These are phyloP conservation scores for Rhagonycha lutea DNA, from an alignment of 2,888 invertebrate genomes.

Conservation along the genomic window DNA sequence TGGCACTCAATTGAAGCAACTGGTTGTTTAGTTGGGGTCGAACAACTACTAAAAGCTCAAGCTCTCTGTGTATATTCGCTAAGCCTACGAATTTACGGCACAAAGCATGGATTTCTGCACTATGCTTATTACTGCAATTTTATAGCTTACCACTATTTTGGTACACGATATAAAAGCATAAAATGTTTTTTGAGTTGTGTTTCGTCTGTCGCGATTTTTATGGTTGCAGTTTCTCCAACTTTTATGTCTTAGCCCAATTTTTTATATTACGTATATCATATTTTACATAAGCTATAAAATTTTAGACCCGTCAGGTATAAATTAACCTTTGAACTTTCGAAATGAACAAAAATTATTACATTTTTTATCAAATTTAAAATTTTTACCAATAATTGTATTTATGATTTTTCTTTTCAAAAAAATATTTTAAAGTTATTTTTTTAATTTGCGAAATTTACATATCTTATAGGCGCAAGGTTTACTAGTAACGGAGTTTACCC, in stretches of 20 bases:
- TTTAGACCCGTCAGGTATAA: not conserved
- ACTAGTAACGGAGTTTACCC: conserved; percentile 22
- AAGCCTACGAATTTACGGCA: conserved; percentile 25
- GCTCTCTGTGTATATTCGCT: conserved; percentile 24
- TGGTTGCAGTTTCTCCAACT: conserved; percentile 10
- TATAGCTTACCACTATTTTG: conserved; percentile 16
- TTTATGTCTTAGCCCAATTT: conserved; percentile 20
- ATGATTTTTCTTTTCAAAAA: not conserved
- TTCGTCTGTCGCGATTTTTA: conserved; percentile 15
- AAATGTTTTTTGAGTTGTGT: conserved; percentile 12
- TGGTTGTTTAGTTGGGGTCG: conserved; percentile 29
- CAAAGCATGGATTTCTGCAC: conserved; percentile 26
- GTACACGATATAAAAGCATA: conserved; percentile 16
- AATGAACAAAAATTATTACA: not conserved
- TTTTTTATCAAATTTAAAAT: not conserved
- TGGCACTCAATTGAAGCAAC: conserved; percentile 29
- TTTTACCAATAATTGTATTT: not conserved
- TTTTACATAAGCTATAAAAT: not conserved
- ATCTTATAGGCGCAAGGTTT: conserved; percentile 11
- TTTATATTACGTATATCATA: not conserved
- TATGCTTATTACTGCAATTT: conserved; percentile 20
- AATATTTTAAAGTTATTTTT: conserved; percentile 7
- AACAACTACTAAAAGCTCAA: conserved; percentile 28
- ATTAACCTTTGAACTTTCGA: not conserved
- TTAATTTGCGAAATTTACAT: conserved; percentile 7